Evolutionary conservation across 2,113 vertebrate genomes (phyloP).

Genomic region (Bufo bufo): DNA sequence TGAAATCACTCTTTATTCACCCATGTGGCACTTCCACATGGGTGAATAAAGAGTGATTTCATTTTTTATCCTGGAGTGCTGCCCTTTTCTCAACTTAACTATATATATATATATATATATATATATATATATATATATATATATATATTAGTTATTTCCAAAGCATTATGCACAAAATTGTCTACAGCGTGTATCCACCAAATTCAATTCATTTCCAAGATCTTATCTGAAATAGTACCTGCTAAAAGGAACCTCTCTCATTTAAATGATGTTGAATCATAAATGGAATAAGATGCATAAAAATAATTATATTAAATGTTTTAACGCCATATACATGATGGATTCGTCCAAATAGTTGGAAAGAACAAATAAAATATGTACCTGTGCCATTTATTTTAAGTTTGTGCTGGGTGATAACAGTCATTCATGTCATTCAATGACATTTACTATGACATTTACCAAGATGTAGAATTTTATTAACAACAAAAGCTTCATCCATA

Average conservation of each 20-base stretch:
- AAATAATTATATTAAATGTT: constrained; percentile 22
- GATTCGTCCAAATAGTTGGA: background rate
- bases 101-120: no score
- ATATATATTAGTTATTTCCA: no score
- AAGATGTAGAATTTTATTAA: constrained; percentile 43
- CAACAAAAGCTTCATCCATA: constrained; percentile 37
- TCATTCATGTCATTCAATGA: constrained; percentile 60
- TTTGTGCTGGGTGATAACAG: constrained; percentile 48
- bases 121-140: no score
- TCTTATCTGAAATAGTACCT: background rate
- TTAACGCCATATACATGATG: background rate
- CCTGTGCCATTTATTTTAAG: constrained; percentile 37
- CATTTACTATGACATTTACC: constrained; percentile 60
- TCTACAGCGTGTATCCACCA: no score
- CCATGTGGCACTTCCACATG: no score
- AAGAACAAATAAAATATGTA: constrained; percentile 27
- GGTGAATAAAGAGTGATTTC: no score
- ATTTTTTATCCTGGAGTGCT: no score
- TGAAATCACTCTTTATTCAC: no score
- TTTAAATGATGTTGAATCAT: background rate
- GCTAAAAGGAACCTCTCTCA: background rate
- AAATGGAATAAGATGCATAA: background rate
- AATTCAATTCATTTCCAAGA: no score
- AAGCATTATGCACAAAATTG: no score
- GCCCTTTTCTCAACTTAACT: no score